Percentiles rank a stretch among this genome's conserved stretches.
Evolutionary conservation across 2,113 vertebrate species (phyloP).

Genomic region (Chloropsis hardwickii): DNA sequence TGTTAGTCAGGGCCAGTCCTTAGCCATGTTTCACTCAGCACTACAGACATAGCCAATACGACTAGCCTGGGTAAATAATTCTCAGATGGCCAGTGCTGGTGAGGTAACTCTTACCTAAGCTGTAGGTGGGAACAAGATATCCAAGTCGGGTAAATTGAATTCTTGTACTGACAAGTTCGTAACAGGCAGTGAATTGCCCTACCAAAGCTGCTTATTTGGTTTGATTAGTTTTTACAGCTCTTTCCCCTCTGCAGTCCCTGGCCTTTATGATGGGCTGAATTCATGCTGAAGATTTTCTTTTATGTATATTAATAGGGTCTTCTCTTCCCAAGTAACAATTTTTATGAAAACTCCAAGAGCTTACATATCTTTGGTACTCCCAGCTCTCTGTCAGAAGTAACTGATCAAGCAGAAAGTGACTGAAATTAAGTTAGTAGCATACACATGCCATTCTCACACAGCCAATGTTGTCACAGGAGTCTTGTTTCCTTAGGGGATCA

Average conservation of each 20-base stretch:
- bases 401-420: background rate
- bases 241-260: background rate
- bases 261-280: background rate
- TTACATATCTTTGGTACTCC: background rate
- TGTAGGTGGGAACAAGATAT: background rate
- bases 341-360: background rate
- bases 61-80: background rate
- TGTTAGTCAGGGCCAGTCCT: background rate
- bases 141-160: background rate
- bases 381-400: background rate
- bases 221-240: background rate
- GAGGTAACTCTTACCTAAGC: background rate
- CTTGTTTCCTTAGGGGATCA: background rate
- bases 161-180: background rate
- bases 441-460: background rate
- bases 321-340: background rate
- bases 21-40: background rate
- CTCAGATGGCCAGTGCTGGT: background rate
- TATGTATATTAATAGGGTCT: background rate
- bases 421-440: background rate
- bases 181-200: background rate
- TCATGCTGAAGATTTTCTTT: background rate
- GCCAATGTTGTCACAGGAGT: background rate
- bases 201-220: background rate
- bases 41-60: background rate